Evolutionary conservation across 2,113 vertebrate genomes (phyloP), one percentile per base, ranked within the genome.

Genomic region (Megaptera novaeangliae): DNA sequence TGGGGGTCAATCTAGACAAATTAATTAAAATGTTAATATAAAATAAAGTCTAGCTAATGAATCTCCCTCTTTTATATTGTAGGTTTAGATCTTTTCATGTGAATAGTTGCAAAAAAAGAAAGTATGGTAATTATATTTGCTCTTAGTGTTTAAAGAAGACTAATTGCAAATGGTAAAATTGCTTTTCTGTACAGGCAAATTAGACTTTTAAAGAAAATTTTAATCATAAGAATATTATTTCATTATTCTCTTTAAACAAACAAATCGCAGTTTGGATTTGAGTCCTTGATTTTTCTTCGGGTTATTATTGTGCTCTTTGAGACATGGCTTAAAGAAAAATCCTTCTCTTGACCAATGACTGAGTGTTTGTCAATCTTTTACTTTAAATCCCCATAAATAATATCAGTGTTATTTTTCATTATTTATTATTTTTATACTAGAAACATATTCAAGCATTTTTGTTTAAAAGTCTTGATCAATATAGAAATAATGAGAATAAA

Each of bases 71-170:
- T 87, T 91, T 91, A 55, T 66, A 75, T n/a, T 92, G 57, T 96
- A 94, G 52, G 34, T 59, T 95, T 96, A 91, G 44, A 92, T 75
- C 15, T 85, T 94, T 96, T 88, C 68, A 78, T 75, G 23, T 96
- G 29, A 90, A 96, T 85, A 66, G 3, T 49, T 71, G 29, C 36
- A 63, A 85, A 87, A 95, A 95, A 94, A 75, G 86, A 95, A 94
- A 81, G 20, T 59, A 68, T 49, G 41, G 2, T 93, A 91, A 96
- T 96, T 97, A 66, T 72, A 96, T 93, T 92, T 96, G 68, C 41
- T 94, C 39, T 66, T 63, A 59, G 72, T 96, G 44, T 93, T 94
- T 88, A 94, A 97, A 52, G 57, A 92, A 93, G 29, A 94, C 57
- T 92, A 96, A 92, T 87, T 96, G 21, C 52, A 92, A 95, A 69